Conservation (phyloP, 2,113 vertebrate genomes). For the Oryzias melastigma region DNA sequence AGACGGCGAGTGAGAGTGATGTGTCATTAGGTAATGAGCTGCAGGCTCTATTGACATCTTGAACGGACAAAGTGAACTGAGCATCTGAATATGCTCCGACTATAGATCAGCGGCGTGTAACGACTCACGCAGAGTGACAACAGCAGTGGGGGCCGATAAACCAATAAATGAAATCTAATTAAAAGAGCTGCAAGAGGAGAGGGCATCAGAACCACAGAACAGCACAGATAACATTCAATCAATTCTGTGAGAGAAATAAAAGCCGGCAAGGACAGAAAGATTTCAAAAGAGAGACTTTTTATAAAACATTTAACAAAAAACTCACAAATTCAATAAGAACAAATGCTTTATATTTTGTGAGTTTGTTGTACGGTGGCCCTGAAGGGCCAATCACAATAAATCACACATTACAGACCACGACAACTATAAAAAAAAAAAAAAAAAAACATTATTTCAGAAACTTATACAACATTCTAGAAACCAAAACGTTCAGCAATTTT, state of each 20-base stretch:
- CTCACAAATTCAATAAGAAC: too few relatives aligned
- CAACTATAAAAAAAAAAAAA: too few relatives aligned
- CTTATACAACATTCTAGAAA: too few relatives aligned
- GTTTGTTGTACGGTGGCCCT: too few relatives aligned
- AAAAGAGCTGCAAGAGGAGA: slow-evolving; percentile 37
- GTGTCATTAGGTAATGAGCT: slow-evolving; percentile 62
- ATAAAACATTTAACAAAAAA: too few relatives aligned
- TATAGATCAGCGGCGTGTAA: slow-evolving; percentile 66
- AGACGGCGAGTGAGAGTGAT: slow-evolving; percentile 27
- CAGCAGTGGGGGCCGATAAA: slow-evolving; percentile 55
- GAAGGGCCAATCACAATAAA: too few relatives aligned
- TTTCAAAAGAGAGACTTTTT: too few relatives aligned
- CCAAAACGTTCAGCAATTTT: too few relatives aligned
- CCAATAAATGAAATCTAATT: slow-evolving; percentile 65
- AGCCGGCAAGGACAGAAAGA: slow-evolving; percentile 15
- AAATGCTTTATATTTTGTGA: too few relatives aligned
- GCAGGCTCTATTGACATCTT: slow-evolving; percentile 51
- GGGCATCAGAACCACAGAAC: slow-evolving; percentile 5
- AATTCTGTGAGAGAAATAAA: slow-evolving; percentile 4
- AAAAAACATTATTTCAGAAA: too few relatives aligned
- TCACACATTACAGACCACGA: too few relatives aligned
- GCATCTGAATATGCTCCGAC: slow-evolving; percentile 64
- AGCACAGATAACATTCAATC: slow-evolving; percentile 5
- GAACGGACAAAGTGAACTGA: slow-evolving; percentile 61
- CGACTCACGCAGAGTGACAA: slow-evolving; percentile 66